phyloP scores from a whole-genome alignment of 2,888 invertebrate genomes.

The Troides oblongomaculatus region DNA sequence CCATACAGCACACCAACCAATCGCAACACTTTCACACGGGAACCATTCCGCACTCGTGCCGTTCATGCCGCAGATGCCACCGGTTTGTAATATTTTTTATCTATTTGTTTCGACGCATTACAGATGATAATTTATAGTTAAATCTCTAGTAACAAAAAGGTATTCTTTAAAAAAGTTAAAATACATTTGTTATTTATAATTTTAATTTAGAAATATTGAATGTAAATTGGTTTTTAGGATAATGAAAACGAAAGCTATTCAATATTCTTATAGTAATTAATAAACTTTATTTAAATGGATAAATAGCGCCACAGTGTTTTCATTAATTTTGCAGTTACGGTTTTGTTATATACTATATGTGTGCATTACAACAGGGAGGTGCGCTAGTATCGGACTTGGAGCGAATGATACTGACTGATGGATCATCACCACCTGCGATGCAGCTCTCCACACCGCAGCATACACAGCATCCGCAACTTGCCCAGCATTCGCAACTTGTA shows the following conservation, averaged over 20 bases:
- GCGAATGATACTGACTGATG: conserved; percentile 58
- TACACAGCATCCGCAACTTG: conserved; percentile 41
- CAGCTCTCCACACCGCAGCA: conserved; percentile 31
- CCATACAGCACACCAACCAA: conserved; percentile 10
- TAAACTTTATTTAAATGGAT: no score
- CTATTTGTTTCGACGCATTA: background rate
- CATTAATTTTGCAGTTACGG: background rate
- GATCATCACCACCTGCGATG: conserved; percentile 46
- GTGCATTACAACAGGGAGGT: conserved; percentile 30
- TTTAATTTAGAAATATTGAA: no score
- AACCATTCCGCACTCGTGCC: background rate
- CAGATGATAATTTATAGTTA: background rate
- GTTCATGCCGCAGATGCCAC: background rate
- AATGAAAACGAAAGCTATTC: no score
- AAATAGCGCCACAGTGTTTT: no score
- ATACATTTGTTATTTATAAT: no score
- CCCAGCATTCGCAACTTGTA: conserved; percentile 36
- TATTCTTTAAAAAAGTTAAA: no score
- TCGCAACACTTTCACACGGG: conserved; percentile 4
- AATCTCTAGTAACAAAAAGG: no score
- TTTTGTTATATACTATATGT: background rate
- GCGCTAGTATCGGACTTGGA: conserved; percentile 60
- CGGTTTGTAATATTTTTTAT: conserved; percentile 7
- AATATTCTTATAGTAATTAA: no score
- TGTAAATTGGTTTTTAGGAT: no score